phyloP scores from a whole-genome alignment of 2,113 vertebrate species.

The Forbesichthys papilliferus region DNA sequence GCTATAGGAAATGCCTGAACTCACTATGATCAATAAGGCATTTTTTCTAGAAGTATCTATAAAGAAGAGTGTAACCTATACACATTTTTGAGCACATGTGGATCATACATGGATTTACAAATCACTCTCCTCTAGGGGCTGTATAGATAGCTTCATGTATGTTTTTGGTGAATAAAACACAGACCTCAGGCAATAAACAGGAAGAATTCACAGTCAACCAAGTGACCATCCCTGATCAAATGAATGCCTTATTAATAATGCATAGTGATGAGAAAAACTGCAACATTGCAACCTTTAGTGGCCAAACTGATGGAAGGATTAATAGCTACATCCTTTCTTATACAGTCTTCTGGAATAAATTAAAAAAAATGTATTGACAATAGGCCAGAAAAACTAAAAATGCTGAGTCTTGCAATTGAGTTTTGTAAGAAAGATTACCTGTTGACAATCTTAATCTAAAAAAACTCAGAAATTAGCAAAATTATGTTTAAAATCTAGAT shows the following conservation, averaged over 20 bases:
- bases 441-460: too few relatives aligned
- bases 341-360: background rate
- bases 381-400: too few relatives aligned
- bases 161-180: background rate
- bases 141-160: background rate
- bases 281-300: constrained; percentile 14
- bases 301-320: constrained; percentile 24
- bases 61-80: background rate
- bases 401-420: too few relatives aligned
- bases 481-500: too few relatives aligned
- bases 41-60: background rate
- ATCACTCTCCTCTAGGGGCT: background rate
- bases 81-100: background rate
- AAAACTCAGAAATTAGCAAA: too few relatives aligned
- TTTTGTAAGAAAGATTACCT: too few relatives aligned
- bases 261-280: constrained; percentile 58
- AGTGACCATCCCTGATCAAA: constrained; percentile 30
- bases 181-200: background rate
- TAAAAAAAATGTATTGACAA: background rate
- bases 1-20: background rate
- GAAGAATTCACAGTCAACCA: constrained; percentile 62
- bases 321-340: constrained; percentile 12
- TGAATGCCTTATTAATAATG: constrained; percentile 52
- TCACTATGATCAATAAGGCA: background rate
- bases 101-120: background rate